Percentiles rank a stretch among this genome's conserved stretches.
phyloP scores from a whole-genome alignment of 2,113 vertebrate genomes.

The Lycaon pictus region DNA sequence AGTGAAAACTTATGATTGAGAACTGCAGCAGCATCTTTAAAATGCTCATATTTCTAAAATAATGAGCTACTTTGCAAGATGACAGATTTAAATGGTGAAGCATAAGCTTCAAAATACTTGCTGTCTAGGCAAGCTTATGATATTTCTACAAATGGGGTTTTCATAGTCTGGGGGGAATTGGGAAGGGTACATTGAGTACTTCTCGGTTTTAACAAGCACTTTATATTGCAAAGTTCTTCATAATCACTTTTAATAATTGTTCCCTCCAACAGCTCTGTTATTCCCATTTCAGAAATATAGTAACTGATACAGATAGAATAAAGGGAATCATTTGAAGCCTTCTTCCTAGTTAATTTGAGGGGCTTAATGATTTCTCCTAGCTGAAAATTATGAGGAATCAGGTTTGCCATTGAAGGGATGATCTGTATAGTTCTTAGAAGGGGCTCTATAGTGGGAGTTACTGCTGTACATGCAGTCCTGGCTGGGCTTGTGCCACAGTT shows the following conservation, averaged over 20 bases:
- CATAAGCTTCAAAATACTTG: slow-evolving; percentile 77
- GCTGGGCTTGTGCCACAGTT: too few species aligned
- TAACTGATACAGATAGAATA: slow-evolving; percentile 65
- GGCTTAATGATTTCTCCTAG: neutral
- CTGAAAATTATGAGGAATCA: neutral
- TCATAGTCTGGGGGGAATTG: slow-evolving; percentile 69
- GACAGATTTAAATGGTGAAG: slow-evolving; percentile 82
- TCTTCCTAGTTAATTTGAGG: neutral
- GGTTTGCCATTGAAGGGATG: neutral
- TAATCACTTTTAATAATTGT: slow-evolving; percentile 82
- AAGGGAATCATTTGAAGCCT: slow-evolving; percentile 46
- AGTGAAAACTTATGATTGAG: slow-evolving; percentile 77
- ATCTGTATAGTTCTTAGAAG: neutral
- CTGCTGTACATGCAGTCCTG: neutral
- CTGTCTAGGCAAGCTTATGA: slow-evolving; percentile 77
- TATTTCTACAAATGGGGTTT: slow-evolving; percentile 77
- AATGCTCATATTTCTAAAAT: slow-evolving; percentile 84
- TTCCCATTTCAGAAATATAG: slow-evolving; percentile 71
- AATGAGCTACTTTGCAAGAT: slow-evolving; percentile 82
- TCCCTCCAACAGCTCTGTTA: slow-evolving; percentile 67
- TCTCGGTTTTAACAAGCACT: slow-evolving; percentile 77
- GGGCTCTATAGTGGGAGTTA: neutral
- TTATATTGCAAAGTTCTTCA: slow-evolving; percentile 70
- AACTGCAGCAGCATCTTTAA: slow-evolving; percentile 76
- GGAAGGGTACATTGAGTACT: slow-evolving; percentile 52